These are phyloP conservation scores for Orchestes rusci DNA, from an alignment of 2,888 invertebrate genomes.

Conservation along the genomic window DNA sequence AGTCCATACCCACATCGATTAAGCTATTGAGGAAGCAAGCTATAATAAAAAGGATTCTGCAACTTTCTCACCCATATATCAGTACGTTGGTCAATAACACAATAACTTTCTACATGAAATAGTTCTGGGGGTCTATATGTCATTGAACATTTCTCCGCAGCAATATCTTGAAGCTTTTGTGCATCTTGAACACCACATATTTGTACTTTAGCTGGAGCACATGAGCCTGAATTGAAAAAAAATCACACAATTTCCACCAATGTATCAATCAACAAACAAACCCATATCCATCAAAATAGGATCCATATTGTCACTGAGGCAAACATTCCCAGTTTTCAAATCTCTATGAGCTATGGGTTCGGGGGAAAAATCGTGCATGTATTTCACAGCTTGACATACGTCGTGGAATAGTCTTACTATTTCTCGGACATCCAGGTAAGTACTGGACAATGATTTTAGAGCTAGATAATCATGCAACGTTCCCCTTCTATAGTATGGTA, in stretches of 20 bases:
- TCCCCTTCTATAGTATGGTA: conserved; percentile 74
- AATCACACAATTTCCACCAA: neutral
- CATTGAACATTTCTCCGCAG: conserved; percentile 81
- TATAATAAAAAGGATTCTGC: too few relatives aligned
- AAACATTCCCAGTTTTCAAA: conserved; percentile 78
- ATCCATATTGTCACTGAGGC: conserved; percentile 61
- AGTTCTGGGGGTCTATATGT: conserved; percentile 83
- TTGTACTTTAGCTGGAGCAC: conserved; percentile 57
- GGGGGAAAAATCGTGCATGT: conserved; percentile 66
- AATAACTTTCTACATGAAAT: conserved; percentile 75
- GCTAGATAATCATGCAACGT: conserved; percentile 65
- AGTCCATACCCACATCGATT: too few relatives aligned
- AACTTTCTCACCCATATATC: conserved; percentile 69
- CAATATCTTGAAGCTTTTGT: conserved; percentile 66
- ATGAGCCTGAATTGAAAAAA: conserved; percentile 48
- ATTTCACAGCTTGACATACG: conserved; percentile 67
- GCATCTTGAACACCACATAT: conserved; percentile 62
- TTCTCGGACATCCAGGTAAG: conserved; percentile 57
- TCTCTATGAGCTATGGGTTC: conserved; percentile 75
- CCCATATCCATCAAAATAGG: conserved; percentile 81
- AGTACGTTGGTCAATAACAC: conserved; percentile 73
- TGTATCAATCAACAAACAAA: conserved; percentile 17
- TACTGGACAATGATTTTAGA: conserved; percentile 49
- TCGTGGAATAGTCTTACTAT: conserved; percentile 58
- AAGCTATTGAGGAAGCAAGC: too few relatives aligned